Percentiles rank a stretch among this genome's conserved stretches.
phyloP scores from a whole-genome alignment of 2,888 invertebrate species.

The Nymphalis c-album region DNA sequence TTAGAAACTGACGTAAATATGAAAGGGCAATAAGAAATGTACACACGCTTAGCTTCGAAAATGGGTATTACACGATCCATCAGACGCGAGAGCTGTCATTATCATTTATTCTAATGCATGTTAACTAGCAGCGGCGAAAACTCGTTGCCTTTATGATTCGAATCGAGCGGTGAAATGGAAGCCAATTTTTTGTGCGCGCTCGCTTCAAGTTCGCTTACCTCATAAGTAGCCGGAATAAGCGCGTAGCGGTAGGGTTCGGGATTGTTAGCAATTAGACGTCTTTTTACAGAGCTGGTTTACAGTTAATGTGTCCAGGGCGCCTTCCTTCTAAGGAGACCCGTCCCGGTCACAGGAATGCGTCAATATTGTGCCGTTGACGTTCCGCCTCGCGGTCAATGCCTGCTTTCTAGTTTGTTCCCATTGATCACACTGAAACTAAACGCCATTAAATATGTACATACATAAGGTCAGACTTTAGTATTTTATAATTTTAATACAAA shows the following conservation, averaged over 20 bases:
- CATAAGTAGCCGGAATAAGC: conserved; percentile 40
- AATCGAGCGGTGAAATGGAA: conserved; percentile 16
- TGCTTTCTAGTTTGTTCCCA: conserved; percentile 45
- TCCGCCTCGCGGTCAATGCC: conserved; percentile 45
- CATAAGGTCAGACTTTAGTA: conserved; percentile 32
- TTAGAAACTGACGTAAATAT: conserved; percentile 32
- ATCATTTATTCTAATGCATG: conserved; percentile 36
- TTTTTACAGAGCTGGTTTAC: conserved; percentile 62
- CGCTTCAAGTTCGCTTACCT: conserved; percentile 27
- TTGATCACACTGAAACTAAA: conserved; percentile 28
- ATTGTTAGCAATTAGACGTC: conserved; percentile 62
- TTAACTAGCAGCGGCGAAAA: conserved; percentile 30
- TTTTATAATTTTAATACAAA: neutral
- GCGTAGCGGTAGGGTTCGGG: conserved; percentile 47
- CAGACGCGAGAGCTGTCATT: conserved; percentile 31
- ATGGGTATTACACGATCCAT: conserved; percentile 29
- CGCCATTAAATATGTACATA: conserved; percentile 24
- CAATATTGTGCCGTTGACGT: conserved; percentile 58
- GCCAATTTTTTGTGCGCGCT: conserved; percentile 23
- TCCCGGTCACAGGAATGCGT: conserved; percentile 63
- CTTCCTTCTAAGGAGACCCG: conserved; percentile 68
- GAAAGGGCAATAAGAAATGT: conserved; percentile 19
- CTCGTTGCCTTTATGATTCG: conserved; percentile 30
- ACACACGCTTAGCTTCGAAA: conserved; percentile 23
- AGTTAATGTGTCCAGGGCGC: conserved; percentile 66